Conservation (phyloP, 2,797 vertebrate genomes). For the Chelmon rostratus region DNA sequence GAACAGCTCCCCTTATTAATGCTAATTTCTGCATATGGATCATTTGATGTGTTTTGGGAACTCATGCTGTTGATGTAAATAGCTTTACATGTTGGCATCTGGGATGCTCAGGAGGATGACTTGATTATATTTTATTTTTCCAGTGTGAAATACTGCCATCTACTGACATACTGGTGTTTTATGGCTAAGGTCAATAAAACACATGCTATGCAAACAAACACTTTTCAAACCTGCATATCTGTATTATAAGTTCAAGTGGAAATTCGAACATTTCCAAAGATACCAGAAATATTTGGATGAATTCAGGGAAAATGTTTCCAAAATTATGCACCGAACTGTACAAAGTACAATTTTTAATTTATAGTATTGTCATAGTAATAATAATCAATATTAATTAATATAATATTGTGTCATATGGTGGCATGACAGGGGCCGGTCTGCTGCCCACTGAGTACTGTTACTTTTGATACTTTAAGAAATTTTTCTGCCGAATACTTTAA, state of each 20-base stretch:
- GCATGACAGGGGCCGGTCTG: too few relatives aligned
- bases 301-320: not conserved
- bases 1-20: too few relatives aligned
- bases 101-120: not conserved
- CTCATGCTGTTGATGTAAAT: not conserved
- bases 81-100: not conserved
- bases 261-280: not conserved
- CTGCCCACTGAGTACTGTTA: too few relatives aligned
- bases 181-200: not conserved
- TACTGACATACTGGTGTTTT: conserved; percentile 18
- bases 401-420: too few relatives aligned
- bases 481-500: too few relatives aligned
- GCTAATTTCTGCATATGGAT: too few relatives aligned
- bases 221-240: not conserved
- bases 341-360: not conserved
- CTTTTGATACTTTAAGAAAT: too few relatives aligned
- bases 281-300: not conserved
- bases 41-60: not conserved
- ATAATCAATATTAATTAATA: too few relatives aligned
- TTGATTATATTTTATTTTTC: not conserved
- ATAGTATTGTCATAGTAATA: too few relatives aligned
- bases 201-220: not conserved
- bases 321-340: not conserved
- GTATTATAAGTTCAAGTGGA: not conserved
- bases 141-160: conserved; percentile 53